A percentile compares a stretch with the other conserved stretches of the same genome.
phyloP scores from a whole-genome alignment of 2,797 vertebrate genomes.

The Spea hammondii region DNA sequence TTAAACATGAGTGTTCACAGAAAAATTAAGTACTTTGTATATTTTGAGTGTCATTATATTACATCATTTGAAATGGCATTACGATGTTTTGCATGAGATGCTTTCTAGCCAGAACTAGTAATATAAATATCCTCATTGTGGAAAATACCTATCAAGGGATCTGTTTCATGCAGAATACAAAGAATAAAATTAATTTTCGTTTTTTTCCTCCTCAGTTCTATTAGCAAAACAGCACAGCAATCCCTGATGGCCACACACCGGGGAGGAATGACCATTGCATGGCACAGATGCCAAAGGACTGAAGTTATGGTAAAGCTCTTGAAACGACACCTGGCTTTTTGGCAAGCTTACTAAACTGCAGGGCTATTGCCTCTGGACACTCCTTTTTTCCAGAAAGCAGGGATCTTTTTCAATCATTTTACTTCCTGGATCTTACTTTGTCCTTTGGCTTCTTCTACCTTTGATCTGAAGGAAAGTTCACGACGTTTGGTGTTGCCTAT shows the following conservation, averaged over 20 bases:
- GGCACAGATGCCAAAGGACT: slow-evolving; percentile 58
- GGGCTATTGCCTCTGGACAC: slow-evolving; percentile 52
- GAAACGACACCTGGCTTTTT: slow-evolving; percentile 63
- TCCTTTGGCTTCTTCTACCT: too few relatives aligned
- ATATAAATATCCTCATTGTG: not conserved
- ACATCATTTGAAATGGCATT: slow-evolving; percentile 25
- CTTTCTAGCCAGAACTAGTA: slow-evolving; percentile 3
- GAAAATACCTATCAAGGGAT: slow-evolving; percentile 27
- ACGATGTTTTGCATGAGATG: not conserved
- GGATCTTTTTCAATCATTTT: slow-evolving; percentile 44
- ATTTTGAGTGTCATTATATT: slow-evolving; percentile 18
- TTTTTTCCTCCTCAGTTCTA: not conserved
- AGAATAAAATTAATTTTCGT: slow-evolving; percentile 36
- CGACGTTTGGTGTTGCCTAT: too few relatives aligned
- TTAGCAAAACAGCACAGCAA: too few relatives aligned
- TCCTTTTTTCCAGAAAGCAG: slow-evolving; percentile 51
- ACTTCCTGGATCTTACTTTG: slow-evolving; percentile 37
- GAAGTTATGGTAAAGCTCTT: slow-evolving; percentile 55
- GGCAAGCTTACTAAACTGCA: slow-evolving; percentile 55
- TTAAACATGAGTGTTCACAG: slow-evolving; percentile 30
- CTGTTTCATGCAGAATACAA: slow-evolving; percentile 22
- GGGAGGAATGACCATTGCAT: slow-evolving; percentile 51
- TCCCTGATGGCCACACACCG: slow-evolving; percentile 25
- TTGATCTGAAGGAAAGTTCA: slow-evolving; percentile 63
- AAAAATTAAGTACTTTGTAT: slow-evolving; percentile 21